phyloP scores from a whole-genome alignment of 2,113 vertebrate genomes.

The Calonectris borealis region DNA sequence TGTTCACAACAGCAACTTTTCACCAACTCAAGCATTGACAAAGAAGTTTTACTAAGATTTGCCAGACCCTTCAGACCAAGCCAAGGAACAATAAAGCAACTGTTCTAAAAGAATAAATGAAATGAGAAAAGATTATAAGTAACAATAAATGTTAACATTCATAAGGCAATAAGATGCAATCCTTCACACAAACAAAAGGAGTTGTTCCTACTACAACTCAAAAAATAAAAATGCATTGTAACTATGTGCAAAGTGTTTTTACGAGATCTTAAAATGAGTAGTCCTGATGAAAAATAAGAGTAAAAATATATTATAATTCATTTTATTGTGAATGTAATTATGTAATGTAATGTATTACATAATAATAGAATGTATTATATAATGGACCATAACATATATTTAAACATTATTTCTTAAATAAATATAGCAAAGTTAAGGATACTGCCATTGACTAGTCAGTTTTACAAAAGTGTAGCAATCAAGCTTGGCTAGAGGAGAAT shows the following conservation, averaged over 20 bases:
- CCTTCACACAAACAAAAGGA: background rate
- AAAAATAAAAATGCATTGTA: background rate
- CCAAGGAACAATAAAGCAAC: conserved; percentile 89
- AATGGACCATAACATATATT: background rate
- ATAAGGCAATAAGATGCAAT: background rate
- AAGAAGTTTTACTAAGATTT: conserved; percentile 82
- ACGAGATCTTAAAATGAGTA: background rate
- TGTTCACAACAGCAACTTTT: conserved; percentile 81
- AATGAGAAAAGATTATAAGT: background rate
- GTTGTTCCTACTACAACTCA: background rate
- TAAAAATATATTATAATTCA: background rate
- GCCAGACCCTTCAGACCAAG: conserved; percentile 86
- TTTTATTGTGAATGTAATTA: background rate
- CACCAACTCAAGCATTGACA: conserved; percentile 85
- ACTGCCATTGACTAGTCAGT: background rate
- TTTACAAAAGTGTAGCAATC: background rate
- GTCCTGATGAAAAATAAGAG: background rate
- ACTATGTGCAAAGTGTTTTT: background rate
- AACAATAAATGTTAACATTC: background rate
- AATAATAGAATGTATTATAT: background rate
- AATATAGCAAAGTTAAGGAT: background rate
- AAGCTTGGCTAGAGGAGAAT: background rate
- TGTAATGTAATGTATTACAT: too few species aligned
- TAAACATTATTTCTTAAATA: background rate
- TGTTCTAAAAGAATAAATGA: conserved; percentile 76